Evolutionary conservation across 1,140 invertebrate species (phyloP).

Genomic region (Bombus confusus): DNA sequence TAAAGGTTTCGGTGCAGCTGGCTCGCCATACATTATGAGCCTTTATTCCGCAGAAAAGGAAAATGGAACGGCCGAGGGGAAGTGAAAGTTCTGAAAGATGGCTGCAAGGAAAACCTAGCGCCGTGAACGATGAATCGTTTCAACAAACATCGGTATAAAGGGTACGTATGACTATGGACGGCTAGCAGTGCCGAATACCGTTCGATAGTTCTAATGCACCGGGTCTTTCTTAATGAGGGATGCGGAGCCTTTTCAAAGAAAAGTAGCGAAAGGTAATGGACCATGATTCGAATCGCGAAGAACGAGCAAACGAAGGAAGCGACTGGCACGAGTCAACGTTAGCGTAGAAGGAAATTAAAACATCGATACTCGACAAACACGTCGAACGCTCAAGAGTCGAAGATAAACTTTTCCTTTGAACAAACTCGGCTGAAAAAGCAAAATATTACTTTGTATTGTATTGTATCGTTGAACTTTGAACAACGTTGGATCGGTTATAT

Average conservation of each 20-base stretch:
- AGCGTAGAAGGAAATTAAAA: background rate
- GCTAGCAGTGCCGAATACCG: background rate
- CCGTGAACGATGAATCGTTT: slow-evolving; percentile 13
- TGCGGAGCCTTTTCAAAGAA: background rate
- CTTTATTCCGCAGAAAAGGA: slow-evolving; percentile 41
- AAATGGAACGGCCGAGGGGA: slow-evolving; percentile 27
- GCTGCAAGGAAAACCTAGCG: background rate
- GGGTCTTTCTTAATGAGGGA: background rate
- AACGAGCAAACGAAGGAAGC: background rate
- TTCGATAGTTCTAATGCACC: background rate
- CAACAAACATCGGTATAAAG: background rate
- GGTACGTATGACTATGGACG: background rate
- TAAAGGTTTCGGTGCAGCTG: slow-evolving; percentile 53
- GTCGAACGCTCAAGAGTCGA: background rate
- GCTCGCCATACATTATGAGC: slow-evolving; percentile 43
- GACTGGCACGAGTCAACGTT: background rate
- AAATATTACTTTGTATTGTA: background rate
- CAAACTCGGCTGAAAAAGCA: background rate
- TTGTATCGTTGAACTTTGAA: too few relatives aligned
- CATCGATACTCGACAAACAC: background rate
- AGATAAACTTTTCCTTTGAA: background rate
- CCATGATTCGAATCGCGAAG: background rate
- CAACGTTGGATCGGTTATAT: background rate
- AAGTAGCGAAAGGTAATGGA: background rate
- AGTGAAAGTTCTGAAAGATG: slow-evolving; percentile 36